Conservation (phyloP, 2,113 vertebrate genomes). For the Nesoenas mayeri region DNA sequence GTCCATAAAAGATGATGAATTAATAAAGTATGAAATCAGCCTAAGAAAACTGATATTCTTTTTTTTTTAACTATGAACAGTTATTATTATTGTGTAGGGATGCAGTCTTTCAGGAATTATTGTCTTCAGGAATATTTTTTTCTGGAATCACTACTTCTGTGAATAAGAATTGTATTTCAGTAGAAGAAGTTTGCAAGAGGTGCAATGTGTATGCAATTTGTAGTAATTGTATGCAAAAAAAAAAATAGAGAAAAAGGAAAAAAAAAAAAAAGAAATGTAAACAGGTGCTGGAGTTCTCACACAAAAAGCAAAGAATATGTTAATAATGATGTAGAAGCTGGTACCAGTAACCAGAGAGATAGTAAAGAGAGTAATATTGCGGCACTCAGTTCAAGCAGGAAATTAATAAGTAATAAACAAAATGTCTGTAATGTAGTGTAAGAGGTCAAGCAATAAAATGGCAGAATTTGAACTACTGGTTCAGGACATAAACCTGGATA, state of each 20-base stretch:
- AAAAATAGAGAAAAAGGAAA: not conserved
- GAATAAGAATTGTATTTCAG: not conserved
- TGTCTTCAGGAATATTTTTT: not conserved
- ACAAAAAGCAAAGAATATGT: not conserved
- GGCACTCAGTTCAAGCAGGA: not conserved
- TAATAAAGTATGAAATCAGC: not conserved
- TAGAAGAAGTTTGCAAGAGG: not conserved
- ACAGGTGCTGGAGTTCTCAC: not conserved
- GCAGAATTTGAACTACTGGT: not conserved
- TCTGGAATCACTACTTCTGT: not conserved
- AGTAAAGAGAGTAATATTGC: not conserved
- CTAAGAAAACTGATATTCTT: not conserved
- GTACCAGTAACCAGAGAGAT: not conserved
- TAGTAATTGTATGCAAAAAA: not conserved
- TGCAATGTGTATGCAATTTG: not conserved
- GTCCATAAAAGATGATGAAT: not conserved
- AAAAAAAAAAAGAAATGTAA: not conserved
- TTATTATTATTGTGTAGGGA: not conserved
- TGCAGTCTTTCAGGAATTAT: not conserved
- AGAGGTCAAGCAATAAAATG: not conserved
- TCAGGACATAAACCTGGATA: not conserved
- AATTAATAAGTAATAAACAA: not conserved
- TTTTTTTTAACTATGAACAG: not conserved
- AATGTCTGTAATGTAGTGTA: not conserved
- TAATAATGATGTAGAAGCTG: not conserved